A percentile compares a stretch with the other conserved stretches of the same genome.
Conservation (phyloP, 1,140 invertebrate species). For the Drosophila serrata region DNA sequence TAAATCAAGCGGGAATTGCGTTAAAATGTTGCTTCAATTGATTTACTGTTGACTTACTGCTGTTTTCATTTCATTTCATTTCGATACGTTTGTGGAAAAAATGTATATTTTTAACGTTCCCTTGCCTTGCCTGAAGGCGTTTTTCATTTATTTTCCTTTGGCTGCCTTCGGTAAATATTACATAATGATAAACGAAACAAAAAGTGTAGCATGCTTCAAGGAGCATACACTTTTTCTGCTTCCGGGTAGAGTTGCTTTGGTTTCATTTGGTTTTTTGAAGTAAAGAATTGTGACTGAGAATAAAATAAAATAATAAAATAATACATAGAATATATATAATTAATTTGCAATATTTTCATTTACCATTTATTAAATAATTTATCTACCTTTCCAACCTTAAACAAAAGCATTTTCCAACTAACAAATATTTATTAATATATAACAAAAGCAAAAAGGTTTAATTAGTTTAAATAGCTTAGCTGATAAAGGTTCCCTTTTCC, state of each 20-base stretch:
- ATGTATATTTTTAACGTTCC: constrained; percentile 33
- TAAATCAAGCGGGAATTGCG: constrained; percentile 47
- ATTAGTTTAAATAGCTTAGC: neutral
- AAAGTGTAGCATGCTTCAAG: constrained; percentile 48
- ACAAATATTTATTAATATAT: neutral
- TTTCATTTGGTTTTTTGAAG: neutral
- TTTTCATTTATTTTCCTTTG: constrained; percentile 35
- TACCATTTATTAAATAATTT: neutral
- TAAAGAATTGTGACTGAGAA: neutral
- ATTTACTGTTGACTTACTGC: constrained; percentile 67
- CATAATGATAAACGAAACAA: constrained; percentile 47
- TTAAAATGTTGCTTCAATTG: constrained; percentile 54
- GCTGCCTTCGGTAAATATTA: constrained; percentile 51
- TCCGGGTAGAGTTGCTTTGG: neutral
- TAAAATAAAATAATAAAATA: no score
- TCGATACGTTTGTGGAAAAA: constrained; percentile 16
- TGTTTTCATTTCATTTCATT: constrained; percentile 57
- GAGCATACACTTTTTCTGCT: constrained; percentile 12
- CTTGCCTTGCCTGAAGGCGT: constrained; percentile 1
- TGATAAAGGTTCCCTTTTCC: neutral
- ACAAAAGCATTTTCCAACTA: neutral
- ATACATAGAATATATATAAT: neutral
- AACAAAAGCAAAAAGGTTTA: neutral
- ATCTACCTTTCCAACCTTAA: neutral
- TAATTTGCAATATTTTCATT: neutral